Conservation (phyloP, 1,140 invertebrate genomes). For the Penaeus chinensis region DNA sequence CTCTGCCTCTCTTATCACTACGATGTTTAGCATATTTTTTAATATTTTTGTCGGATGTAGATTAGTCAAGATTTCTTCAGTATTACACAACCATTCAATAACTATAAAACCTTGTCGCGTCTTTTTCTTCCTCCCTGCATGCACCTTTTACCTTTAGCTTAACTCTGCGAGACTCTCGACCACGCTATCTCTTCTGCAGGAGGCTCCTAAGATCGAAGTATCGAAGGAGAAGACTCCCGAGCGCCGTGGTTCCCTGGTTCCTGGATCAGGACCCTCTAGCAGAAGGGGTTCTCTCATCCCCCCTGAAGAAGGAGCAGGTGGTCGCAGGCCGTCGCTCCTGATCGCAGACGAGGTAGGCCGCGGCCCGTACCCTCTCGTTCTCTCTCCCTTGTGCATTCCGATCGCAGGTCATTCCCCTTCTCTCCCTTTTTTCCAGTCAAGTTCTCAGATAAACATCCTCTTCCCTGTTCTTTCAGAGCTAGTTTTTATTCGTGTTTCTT, state of each 20-base stretch:
- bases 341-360: constrained; percentile 90
- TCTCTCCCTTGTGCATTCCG: not conserved
- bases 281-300: constrained; percentile 86
- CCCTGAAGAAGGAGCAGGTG: constrained; percentile 80
- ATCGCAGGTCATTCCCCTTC: constrained; percentile 39
- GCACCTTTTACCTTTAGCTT: not conserved
- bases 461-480: too few species aligned
- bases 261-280: constrained; percentile 77
- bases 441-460: too few species aligned
- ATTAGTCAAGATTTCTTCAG: too few species aligned
- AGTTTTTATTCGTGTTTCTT: too few species aligned
- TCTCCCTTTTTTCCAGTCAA: too few species aligned
- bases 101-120: not conserved
- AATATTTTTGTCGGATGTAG: too few species aligned
- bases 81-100: too few species aligned
- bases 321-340: constrained; percentile 83
- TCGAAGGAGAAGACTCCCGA: constrained; percentile 80
- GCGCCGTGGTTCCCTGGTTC: constrained; percentile 73
- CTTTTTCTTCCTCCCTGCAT: constrained; percentile 23
- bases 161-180: not conserved
- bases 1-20: too few species aligned
- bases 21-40: too few species aligned
- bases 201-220: constrained; percentile 77
- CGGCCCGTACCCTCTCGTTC: constrained; percentile 4
- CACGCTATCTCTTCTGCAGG: constrained; percentile 36